phyloP scores from a whole-genome alignment of 2,113 vertebrate species.

The Candoia aspera region DNA sequence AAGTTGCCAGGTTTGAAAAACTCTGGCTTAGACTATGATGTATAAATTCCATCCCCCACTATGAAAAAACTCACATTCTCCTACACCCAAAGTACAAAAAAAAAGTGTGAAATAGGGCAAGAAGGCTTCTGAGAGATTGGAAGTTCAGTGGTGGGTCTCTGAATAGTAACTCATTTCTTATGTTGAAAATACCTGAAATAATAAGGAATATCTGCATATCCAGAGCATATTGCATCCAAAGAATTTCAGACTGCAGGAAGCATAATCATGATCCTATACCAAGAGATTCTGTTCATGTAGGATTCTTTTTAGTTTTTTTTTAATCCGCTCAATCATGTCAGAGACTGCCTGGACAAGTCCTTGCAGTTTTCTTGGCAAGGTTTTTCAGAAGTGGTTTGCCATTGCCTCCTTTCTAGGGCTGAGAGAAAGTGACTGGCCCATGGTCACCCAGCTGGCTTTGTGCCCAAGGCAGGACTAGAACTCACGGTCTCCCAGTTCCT shows the following conservation, averaged over 20 bases:
- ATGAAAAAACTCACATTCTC: not conserved
- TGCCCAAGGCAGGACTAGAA: no score
- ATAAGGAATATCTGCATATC: not conserved
- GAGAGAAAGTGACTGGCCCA: no score
- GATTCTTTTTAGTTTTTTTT: not conserved
- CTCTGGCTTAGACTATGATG: not conserved
- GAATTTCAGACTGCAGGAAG: not conserved
- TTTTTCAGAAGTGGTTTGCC: no score
- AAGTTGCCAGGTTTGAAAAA: not conserved
- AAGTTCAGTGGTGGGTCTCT: not conserved
- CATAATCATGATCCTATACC: not conserved
- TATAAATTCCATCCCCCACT: not conserved
- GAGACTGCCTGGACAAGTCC: no score
- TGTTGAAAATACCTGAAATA: not conserved
- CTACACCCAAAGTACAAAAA: not conserved
- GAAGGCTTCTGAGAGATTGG: not conserved
- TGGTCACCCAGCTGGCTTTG: no score
- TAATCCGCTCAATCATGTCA: no score
- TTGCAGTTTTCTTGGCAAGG: no score
- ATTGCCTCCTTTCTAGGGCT: no score
- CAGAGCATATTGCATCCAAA: not conserved
- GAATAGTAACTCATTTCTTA: not conserved
- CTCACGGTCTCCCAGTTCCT: no score
- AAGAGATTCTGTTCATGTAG: not conserved
- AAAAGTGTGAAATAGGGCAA: not conserved